A percentile compares a stretch with the other conserved stretches of the same genome.
Evolutionary conservation across 2,113 vertebrate genomes (phyloP).

Genomic region (Protomyctophum bolini): DNA sequence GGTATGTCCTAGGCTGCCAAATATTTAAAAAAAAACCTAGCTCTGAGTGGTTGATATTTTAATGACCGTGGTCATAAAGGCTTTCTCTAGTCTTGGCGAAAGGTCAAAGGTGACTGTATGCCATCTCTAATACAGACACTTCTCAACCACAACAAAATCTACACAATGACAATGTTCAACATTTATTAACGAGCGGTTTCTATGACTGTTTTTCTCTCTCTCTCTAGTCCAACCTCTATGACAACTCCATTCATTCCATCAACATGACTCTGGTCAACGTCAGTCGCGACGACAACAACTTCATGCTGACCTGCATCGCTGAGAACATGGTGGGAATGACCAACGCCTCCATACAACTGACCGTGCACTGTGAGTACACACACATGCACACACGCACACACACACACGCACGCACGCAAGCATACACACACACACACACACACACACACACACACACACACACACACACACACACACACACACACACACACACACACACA

Average conservation of each 20-base stretch:
- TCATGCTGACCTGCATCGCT: conserved; percentile 89
- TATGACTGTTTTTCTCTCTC: conserved; percentile 6
- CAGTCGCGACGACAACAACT: conserved; percentile 92
- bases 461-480: conserved; percentile 2
- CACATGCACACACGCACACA: neutral
- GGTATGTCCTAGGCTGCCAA: no score
- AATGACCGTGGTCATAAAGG: no score
- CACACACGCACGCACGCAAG: conserved; percentile 10
- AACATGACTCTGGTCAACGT: conserved; percentile 92
- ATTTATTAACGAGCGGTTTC: no score
- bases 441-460: conserved; percentile 1
- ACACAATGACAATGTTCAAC: neutral
- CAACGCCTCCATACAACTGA: conserved; percentile 91
- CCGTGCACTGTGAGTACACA: conserved; percentile 90
- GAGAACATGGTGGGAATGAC: conserved; percentile 96
- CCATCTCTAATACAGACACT: neutral
- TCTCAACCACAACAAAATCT: neutral
- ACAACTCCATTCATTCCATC: conserved; percentile 87
- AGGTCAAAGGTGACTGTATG: neutral
- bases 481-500: conserved; percentile 4
- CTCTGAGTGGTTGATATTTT: no score
- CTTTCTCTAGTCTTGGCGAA: no score
- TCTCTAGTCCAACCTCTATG: conserved; percentile 84
- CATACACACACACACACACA: conserved; percentile 8
- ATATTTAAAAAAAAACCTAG: no score